phyloP scores from a whole-genome alignment of 37 sponge, comb jelly and placozoan genomes.

The Theonella swinhoei region DNA sequence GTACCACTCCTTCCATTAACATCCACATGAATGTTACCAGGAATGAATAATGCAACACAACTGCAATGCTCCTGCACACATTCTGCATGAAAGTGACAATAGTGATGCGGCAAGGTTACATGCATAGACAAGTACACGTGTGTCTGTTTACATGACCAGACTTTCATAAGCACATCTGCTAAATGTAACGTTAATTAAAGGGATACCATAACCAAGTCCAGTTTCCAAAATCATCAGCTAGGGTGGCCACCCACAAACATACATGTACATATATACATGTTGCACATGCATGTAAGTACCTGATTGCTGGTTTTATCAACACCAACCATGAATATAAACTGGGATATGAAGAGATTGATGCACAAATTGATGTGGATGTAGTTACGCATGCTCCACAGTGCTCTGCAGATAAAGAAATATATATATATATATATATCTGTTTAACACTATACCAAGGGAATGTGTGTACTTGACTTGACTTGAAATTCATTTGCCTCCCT shows the following conservation, averaged over 20 bases:
- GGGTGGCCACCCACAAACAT: no score
- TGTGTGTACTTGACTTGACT: no score
- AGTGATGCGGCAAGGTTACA: no score
- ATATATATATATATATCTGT: no score
- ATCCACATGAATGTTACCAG: constrained; percentile 78
- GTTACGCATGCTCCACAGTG: constrained; percentile 66
- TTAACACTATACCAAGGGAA: no score
- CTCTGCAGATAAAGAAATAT: constrained; percentile 1
- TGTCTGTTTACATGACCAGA: no score
- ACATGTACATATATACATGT: background rate
- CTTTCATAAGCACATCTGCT: no score
- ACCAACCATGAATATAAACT: constrained; percentile 47
- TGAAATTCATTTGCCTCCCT: no score
- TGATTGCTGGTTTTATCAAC: constrained; percentile 35
- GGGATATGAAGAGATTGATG: constrained; percentile 48
- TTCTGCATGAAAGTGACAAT: constrained; percentile 11
- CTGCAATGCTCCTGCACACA: constrained; percentile 37
- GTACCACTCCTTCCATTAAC: constrained; percentile 81
- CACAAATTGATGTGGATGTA: constrained; percentile 71
- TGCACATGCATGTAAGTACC: background rate
- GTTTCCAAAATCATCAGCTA: no score
- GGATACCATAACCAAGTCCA: no score
- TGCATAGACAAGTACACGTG: no score
- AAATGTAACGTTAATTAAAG: no score
- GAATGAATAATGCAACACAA: constrained; percentile 60